Evolutionary conservation across 2,888 invertebrate species (phyloP), one percentile per base, ranked within the genome.

Genomic region (Dioctria rufipes): DNA sequence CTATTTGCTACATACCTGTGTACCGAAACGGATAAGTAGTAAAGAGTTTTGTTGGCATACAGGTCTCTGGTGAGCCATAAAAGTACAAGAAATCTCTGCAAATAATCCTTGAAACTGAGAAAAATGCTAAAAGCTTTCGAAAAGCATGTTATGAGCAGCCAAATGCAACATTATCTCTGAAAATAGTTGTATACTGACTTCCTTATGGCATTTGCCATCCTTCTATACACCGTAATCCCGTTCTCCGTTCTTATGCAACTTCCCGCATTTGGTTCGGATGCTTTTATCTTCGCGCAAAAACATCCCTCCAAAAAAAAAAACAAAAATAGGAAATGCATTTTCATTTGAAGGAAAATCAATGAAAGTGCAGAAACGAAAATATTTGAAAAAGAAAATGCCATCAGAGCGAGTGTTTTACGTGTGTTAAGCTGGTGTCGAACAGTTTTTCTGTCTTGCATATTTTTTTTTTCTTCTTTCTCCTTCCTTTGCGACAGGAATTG

Each of bases 51-150:
- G 63, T 63, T 77, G 63, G 77, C 77, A 77, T 46, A 77, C 77
- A 77, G 77, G 63, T 77, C 77, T 63, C 77, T 77, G 63, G 77
- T 77, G 77, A 77, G 51, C 77, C 77, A 77, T 77, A 77, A 77
- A 77, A 77, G 77, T 63, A 49, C 77, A 71, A 40, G 69, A 77
- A 77, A 77, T 77, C 77, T 77, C 46, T 51, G 63, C 63, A 49
- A 77, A 49, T 77, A 77, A 77, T 77, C 63, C 63, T 77, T 37
- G 63, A 58, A 77, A 63, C 77, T 61, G 63, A 63, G 77, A 63
- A 51, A 77, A 77, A 77, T 77, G 63, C 63, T 63, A 46, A 63
- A 77, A 77, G 77, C 77, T 77, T 77, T 63, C 46, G 46, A 43
- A n/a, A 37, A 61, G 46, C 77, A 63, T 77, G 77, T 77, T 77